These are phyloP conservation scores for Myzus persicae DNA, from an alignment of 1,140 invertebrate species.

Conservation along the genomic window DNA sequence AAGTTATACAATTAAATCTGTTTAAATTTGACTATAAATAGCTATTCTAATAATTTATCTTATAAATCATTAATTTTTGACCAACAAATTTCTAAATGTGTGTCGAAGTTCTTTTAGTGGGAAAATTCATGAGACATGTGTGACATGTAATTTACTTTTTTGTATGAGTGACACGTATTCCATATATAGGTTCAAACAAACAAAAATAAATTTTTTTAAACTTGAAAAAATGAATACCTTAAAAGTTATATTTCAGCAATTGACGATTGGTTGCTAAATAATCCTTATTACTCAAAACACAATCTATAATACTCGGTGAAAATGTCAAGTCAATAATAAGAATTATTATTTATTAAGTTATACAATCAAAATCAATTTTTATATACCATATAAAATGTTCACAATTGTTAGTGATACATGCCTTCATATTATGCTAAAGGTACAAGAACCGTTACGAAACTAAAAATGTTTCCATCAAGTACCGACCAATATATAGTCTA, in stretches of 20 bases:
- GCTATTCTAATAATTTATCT: background rate
- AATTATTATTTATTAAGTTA: background rate
- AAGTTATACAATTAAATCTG: background rate
- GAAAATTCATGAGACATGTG: background rate
- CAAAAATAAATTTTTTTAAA: background rate
- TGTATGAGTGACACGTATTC: too few species aligned
- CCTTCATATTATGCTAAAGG: too few species aligned
- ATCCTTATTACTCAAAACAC: background rate
- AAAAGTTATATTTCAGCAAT: background rate
- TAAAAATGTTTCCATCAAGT: background rate
- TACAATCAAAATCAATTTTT: background rate
- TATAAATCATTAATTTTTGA: too few species aligned
- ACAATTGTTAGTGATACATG: background rate
- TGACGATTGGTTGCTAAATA: background rate
- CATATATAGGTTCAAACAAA: background rate
- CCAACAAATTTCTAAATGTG: background rate
- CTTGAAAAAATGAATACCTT: background rate
- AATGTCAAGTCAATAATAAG: background rate
- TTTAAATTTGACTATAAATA: background rate
- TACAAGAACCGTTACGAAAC: background rate
- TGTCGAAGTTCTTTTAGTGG: background rate
- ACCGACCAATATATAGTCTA: background rate
- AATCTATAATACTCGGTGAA: background rate
- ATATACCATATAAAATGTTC: too few species aligned
- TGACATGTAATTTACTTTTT: background rate